A percentile compares a stretch with the other conserved stretches of the same genome.
Conservation (phyloP, 2,113 vertebrate species). For the Callionymus lyra region DNA sequence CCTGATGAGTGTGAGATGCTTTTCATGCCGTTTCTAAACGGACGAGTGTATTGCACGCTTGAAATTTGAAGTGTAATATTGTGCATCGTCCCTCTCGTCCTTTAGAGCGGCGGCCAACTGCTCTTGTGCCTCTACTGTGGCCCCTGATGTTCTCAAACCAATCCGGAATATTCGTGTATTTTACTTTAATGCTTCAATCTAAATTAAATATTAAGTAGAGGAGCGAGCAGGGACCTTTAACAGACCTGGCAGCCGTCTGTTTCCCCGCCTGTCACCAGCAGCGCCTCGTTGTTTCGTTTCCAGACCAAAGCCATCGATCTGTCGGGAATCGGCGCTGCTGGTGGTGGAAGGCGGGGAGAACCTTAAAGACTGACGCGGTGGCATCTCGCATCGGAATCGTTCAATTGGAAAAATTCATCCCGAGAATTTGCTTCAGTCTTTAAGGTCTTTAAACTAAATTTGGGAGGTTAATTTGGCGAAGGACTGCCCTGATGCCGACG, state of each 20-base stretch:
- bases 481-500: constrained; percentile 64
- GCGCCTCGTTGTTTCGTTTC: constrained; percentile 11
- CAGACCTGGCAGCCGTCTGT: constrained; percentile 68
- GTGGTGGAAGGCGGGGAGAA: constrained; percentile 21
- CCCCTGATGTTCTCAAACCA: constrained; percentile 9
- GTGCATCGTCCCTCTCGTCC: constrained; percentile 34
- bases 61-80: too few relatives aligned
- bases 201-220: constrained; percentile 20
- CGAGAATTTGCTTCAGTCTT: constrained; percentile 60
- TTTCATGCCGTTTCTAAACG: constrained; percentile 3
- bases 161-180: constrained; percentile 20
- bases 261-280: constrained; percentile 20
- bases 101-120: constrained; percentile 36
- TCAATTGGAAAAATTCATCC: constrained; percentile 18
- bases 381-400: constrained; percentile 54
- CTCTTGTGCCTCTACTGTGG: constrained; percentile 33
- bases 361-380: constrained; percentile 61
- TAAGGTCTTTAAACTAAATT: constrained; percentile 33
- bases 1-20: constrained; percentile 52
- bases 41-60: too few relatives aligned
- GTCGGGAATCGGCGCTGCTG: constrained; percentile 10
- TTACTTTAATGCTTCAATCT: constrained; percentile 1
- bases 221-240: constrained; percentile 34
- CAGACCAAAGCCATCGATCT: constrained; percentile 1
- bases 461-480: constrained; percentile 21